A percentile compares a stretch with the other conserved stretches of the same genome.
Conservation (phyloP, 2,797 vertebrate genomes). For the Nasua narica region DNA sequence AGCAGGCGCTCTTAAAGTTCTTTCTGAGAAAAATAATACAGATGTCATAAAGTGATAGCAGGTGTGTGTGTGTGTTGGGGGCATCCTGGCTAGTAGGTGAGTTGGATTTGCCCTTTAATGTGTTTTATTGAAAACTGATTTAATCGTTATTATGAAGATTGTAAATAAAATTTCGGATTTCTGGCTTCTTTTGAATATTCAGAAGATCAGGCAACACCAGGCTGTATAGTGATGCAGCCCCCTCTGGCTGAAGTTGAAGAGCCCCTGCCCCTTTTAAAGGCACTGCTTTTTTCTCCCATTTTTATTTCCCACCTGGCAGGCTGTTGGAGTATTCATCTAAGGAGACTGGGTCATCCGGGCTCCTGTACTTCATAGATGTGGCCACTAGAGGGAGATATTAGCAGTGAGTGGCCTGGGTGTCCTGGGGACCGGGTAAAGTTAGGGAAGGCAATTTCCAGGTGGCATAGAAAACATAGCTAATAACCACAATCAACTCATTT, state of each 20-base stretch:
- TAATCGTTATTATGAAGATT: neutral
- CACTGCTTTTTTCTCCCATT: neutral
- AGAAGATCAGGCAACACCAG: neutral
- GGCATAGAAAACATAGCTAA: conserved; percentile 14
- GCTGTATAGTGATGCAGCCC: neutral
- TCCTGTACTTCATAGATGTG: neutral
- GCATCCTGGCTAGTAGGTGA: neutral
- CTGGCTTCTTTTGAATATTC: conserved; percentile 10
- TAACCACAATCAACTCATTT: neutral
- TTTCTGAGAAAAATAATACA: neutral
- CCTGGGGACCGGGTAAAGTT: neutral
- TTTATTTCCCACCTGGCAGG: neutral
- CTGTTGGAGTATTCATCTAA: neutral
- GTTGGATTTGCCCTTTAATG: neutral
- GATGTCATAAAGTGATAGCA: neutral
- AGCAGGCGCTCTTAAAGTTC: neutral
- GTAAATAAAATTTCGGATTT: neutral
- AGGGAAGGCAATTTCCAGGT: neutral
- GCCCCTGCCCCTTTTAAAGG: neutral
- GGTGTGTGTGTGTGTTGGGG: neutral
- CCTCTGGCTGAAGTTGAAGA: neutral
- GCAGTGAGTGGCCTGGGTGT: neutral
- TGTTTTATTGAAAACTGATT: conserved; percentile 17
- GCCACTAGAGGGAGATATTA: conserved; percentile 41
- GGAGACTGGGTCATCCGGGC: neutral